These are phyloP conservation scores for Adelognathus sp. DNA, from an alignment of 2,888 invertebrate genomes.

Conservation along the genomic window DNA sequence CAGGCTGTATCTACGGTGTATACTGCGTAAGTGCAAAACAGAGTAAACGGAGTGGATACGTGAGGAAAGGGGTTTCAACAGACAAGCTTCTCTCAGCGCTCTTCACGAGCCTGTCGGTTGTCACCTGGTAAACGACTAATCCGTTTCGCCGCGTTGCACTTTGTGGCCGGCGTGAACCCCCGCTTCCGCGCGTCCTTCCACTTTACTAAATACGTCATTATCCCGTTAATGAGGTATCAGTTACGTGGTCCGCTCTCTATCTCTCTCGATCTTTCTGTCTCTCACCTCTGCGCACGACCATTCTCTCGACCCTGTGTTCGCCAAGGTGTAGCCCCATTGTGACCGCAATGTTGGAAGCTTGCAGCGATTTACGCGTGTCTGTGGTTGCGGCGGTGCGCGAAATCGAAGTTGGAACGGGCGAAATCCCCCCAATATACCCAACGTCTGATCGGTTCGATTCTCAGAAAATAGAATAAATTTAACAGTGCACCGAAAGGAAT, in stretches of 20 bases:
- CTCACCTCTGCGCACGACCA: background rate
- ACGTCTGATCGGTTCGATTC: too few species aligned
- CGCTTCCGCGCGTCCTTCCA: slow-evolving; percentile 40
- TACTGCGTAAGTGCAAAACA: slow-evolving; percentile 6
- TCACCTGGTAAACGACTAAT: slow-evolving; percentile 44
- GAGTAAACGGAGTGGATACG: slow-evolving; percentile 9
- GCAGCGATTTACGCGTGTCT: background rate
- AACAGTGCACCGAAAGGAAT: too few species aligned
- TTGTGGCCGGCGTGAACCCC: slow-evolving; percentile 1
- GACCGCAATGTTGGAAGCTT: background rate
- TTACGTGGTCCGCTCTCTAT: slow-evolving; percentile 2
- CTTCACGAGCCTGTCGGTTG: background rate
- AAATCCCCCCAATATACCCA: too few species aligned
- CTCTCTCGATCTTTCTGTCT: too few species aligned
- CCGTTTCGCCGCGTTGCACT: slow-evolving; percentile 39
- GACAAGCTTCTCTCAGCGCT: background rate
- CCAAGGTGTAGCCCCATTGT: background rate
- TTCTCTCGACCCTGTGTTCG: background rate
- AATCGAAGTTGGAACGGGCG: background rate
- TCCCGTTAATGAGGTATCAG: slow-evolving; percentile 62
- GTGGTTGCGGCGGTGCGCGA: background rate
- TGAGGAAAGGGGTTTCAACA: slow-evolving; percentile 3
- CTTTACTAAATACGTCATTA: slow-evolving; percentile 64
- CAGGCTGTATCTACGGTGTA: background rate
- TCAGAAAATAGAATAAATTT: too few species aligned